These are phyloP conservation scores for Bryconaethiops microstoma DNA, from an alignment of 2,797 vertebrate genomes.

Conservation along the genomic window DNA sequence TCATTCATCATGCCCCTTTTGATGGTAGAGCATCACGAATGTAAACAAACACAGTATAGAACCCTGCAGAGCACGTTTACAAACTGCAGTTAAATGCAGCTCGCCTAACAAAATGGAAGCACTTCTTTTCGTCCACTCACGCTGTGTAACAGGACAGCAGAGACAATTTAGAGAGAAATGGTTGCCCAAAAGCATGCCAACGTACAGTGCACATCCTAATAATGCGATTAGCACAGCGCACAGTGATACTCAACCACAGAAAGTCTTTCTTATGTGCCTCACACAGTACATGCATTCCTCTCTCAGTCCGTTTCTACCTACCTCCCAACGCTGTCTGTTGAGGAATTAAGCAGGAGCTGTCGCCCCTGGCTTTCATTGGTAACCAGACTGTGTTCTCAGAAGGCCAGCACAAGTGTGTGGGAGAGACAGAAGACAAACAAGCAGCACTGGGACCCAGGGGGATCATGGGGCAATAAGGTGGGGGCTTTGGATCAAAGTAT, in stretches of 20 bases:
- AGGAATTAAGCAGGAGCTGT: constrained; percentile 24
- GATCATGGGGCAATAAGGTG: constrained; percentile 45
- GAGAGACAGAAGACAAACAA: constrained; percentile 31
- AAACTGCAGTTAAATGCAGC: neutral
- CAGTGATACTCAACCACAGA: neutral
- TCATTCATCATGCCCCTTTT: too few species aligned
- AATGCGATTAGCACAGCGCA: neutral
- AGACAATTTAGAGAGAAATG: neutral
- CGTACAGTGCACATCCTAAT: neutral
- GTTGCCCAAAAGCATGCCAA: neutral
- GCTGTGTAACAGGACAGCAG: neutral
- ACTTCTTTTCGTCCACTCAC: neutral
- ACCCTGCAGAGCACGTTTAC: neutral
- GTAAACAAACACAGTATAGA: neutral
- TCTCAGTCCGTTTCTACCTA: neutral
- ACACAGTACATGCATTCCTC: constrained; percentile 19
- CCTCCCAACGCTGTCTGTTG: constrained; percentile 25
- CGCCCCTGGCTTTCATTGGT: constrained; percentile 28
- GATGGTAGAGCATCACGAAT: neutral
- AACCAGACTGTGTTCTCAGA: constrained; percentile 45
- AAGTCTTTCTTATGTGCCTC: neutral
- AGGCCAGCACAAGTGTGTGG: constrained; percentile 28
- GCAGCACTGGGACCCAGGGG: constrained; percentile 17
- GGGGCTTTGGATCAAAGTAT: constrained; percentile 48
- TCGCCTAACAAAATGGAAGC: neutral